A percentile compares a stretch with the other conserved stretches of the same genome.
These are phyloP conservation scores for Limnephilus auricula DNA, from an alignment of 2,888 invertebrate genomes.

Conservation along the genomic window DNA sequence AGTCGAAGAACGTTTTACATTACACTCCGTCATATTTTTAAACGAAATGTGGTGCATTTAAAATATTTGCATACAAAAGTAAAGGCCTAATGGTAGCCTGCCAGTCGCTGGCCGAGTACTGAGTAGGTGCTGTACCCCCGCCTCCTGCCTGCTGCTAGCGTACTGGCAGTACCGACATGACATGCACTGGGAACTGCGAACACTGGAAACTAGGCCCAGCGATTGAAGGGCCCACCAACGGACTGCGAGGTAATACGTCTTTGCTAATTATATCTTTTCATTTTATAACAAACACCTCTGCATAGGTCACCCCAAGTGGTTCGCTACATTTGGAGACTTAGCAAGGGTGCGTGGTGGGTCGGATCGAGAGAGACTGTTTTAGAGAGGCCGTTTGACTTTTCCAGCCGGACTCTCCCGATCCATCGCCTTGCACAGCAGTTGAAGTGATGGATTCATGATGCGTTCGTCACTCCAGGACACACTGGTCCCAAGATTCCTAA, in stretches of 20 bases:
- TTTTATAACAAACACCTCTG: no score
- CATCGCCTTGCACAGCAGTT: no score
- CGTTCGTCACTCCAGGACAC: no score
- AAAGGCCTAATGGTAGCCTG: slow-evolving; percentile 39
- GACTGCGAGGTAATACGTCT: neutral
- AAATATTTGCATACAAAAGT: slow-evolving; percentile 54
- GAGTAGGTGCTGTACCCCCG: neutral
- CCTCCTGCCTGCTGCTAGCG: neutral
- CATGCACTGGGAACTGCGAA: neutral
- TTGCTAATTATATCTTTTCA: no score
- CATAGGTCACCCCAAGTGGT: no score
- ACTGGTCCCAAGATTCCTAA: no score
- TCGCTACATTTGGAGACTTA: no score
- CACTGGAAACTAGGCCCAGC: neutral
- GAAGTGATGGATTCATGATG: no score
- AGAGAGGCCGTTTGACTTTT: no score
- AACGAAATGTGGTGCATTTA: slow-evolving; percentile 51
- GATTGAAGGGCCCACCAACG: neutral
- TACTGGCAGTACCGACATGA: neutral
- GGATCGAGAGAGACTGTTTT: no score
- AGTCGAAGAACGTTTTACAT: slow-evolving; percentile 11
- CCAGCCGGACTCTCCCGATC: no score
- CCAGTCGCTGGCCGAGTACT: neutral
- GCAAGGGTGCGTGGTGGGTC: no score
- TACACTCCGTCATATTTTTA: slow-evolving; percentile 37